Conservation (phyloP, 1,140 invertebrate species). For the Himalopsyche phryganea region DNA sequence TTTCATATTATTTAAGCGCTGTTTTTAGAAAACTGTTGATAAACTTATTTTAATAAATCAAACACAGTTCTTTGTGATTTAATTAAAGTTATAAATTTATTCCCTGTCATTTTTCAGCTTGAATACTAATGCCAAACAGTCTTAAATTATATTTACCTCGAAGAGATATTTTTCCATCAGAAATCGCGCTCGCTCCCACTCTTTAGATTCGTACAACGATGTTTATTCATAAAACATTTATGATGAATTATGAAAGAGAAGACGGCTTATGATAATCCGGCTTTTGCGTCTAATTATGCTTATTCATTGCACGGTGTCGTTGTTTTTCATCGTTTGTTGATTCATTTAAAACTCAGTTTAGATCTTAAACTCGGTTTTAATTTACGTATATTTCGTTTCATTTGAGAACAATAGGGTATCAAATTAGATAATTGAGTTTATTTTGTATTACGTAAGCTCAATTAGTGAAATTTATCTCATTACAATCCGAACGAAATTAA, state of each 20-base stretch:
- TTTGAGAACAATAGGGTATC: no score
- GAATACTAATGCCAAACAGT: constrained; percentile 18
- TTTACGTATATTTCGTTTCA: no score
- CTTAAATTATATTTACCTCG: constrained; percentile 9
- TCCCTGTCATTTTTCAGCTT: constrained; percentile 20
- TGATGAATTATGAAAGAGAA: constrained; percentile 18
- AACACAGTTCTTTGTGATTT: constrained; percentile 13
- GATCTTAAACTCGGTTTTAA: no score
- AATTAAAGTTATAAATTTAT: constrained; percentile 29
- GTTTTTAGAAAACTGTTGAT: neutral
- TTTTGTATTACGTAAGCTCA: no score
- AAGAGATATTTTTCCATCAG: constrained; percentile 11
- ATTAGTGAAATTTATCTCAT: no score
- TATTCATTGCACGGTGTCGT: constrained; percentile 13
- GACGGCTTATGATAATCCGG: constrained; percentile 22
- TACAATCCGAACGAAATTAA: no score
- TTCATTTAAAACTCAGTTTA: no score
- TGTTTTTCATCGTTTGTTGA: neutral
- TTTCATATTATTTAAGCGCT: no score
- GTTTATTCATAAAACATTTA: constrained; percentile 20
- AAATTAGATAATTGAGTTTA: no score
- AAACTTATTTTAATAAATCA: neutral
- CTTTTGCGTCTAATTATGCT: constrained; percentile 21
- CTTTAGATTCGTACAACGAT: neutral
- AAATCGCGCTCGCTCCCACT: constrained; percentile 3